Conservation (phyloP, 1,140 invertebrate species). For the Chelonus insularis region DNA sequence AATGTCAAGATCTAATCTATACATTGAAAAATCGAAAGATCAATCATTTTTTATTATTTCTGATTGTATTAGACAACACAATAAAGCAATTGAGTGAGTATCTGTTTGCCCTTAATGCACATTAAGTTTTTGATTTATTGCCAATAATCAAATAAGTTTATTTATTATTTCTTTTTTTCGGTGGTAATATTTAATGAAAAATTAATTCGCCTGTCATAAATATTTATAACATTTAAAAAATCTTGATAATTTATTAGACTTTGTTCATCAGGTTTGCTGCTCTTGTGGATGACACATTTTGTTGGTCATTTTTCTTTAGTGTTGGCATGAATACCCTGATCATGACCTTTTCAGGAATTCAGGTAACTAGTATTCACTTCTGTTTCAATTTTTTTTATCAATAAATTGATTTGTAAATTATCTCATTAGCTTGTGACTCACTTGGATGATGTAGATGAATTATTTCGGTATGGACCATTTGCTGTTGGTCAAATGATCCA, state of each 20-base stretch:
- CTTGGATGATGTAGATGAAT: not conserved
- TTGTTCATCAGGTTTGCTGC: constrained; percentile 12
- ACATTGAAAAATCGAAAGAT: not conserved
- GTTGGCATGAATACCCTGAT: constrained; percentile 3
- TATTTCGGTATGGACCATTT: not conserved
- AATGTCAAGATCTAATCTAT: not conserved
- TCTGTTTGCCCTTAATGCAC: no score
- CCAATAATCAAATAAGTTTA: no score
- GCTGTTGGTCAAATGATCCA: not conserved
- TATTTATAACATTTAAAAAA: no score
- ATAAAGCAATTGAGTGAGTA: constrained; percentile 11
- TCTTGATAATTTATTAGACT: no score
- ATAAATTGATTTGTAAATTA: not conserved
- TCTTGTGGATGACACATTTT: not conserved
- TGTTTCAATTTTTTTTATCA: not conserved
- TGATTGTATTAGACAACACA: constrained; percentile 10
- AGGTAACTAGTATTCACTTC: no score
- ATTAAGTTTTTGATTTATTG: no score
- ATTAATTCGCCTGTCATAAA: no score
- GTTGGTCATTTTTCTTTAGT: constrained; percentile 10
- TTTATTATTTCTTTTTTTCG: no score
- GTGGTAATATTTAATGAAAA: no score
- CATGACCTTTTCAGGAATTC: constrained; percentile 12
- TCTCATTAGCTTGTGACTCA: not conserved
- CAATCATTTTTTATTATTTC: not conserved